Conservation (phyloP, 2,888 invertebrate genomes). For the Acronicta aceris region DNA sequence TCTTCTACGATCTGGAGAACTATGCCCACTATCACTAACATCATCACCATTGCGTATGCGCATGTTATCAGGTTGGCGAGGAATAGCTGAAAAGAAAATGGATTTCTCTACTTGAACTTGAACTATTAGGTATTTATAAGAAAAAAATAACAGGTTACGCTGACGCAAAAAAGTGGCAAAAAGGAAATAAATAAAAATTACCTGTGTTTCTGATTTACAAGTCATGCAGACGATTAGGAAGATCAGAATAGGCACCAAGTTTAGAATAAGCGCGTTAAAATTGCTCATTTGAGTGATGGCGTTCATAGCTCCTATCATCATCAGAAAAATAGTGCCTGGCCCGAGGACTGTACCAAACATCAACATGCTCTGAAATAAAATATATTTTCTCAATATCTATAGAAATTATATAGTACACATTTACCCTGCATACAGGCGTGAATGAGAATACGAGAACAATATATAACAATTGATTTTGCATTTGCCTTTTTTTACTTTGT, state of each 20-base stretch:
- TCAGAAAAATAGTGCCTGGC: constrained; percentile 94
- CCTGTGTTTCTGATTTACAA: constrained; percentile 92
- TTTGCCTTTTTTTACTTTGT: too few species aligned
- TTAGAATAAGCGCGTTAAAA: constrained; percentile 90
- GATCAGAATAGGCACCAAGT: constrained; percentile 91
- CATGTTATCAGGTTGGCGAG: constrained; percentile 94
- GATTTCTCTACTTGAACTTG: neutral
- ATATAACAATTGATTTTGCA: too few species aligned
- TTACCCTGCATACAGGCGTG: too few species aligned
- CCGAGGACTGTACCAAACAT: constrained; percentile 94
- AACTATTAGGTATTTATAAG: too few species aligned
- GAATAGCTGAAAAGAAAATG: constrained; percentile 87
- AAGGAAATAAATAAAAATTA: neutral
- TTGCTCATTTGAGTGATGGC: constrained; percentile 93
- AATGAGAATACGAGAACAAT: too few species aligned
- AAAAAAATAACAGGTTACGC: too few species aligned
- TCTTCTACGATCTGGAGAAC: constrained; percentile 94
- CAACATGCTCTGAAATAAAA: constrained; percentile 85
- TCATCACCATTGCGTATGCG: constrained; percentile 95
- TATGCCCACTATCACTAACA: constrained; percentile 95
- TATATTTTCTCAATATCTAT: neutral
- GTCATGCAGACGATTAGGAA: constrained; percentile 92
- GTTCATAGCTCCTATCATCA: constrained; percentile 95
- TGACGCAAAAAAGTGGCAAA: too few species aligned
- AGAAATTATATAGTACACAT: too few species aligned